phyloP scores from a whole-genome alignment of 2,797 vertebrate genomes.

The Somateria mollissima region DNA sequence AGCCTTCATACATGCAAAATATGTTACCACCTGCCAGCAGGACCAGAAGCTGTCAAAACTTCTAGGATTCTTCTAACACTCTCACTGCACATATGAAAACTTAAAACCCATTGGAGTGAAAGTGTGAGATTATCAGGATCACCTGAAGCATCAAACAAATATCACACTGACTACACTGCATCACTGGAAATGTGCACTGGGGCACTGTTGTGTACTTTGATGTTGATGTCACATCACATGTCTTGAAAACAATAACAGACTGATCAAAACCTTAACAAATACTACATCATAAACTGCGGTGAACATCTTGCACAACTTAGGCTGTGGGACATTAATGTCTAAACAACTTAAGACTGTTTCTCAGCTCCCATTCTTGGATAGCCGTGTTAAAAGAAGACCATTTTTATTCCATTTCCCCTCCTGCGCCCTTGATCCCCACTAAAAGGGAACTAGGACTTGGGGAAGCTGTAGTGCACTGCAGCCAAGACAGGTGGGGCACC shows the following conservation, averaged over 20 bases:
- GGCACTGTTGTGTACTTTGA: not conserved
- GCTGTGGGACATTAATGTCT: not conserved
- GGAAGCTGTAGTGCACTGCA: not conserved
- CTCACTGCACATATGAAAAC: not conserved
- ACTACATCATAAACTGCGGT: not conserved
- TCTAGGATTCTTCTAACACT: not conserved
- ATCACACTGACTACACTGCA: not conserved
- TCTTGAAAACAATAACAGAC: not conserved
- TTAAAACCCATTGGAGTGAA: not conserved
- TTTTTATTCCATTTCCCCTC: accelerated
- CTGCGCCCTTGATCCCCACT: not conserved
- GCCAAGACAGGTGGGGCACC: not conserved
- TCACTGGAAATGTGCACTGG: not conserved
- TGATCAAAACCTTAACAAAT: not conserved
- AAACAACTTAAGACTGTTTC: not conserved
- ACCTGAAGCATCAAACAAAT: not conserved
- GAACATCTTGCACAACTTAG: not conserved
- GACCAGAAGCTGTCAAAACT: not conserved
- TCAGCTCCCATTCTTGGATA: not conserved
- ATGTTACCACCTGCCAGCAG: not conserved
- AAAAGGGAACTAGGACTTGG: not conserved
- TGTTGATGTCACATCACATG: accelerated
- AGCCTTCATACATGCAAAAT: not conserved
- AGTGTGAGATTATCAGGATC: not conserved
- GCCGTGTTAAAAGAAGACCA: not conserved